These are phyloP conservation scores for Chrysolina haemoptera DNA, from an alignment of 2,888 invertebrate species.

Conservation along the genomic window DNA sequence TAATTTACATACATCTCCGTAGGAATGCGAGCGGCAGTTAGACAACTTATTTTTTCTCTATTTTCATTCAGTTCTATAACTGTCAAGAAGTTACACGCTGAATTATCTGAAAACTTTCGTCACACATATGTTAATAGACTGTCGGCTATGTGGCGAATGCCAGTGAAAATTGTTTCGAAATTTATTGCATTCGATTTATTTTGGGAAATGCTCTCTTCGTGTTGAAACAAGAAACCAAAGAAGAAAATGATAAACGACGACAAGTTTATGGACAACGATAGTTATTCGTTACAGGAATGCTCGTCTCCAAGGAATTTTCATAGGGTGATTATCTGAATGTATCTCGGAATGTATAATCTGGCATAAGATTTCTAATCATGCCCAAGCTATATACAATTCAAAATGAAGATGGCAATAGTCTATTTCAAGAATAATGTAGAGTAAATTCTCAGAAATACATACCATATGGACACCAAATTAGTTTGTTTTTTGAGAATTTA, in stretches of 20 bases:
- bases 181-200: constrained; percentile 19
- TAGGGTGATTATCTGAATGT: background rate
- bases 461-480: too few relatives aligned
- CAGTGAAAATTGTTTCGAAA: constrained; percentile 18
- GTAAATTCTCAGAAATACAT: too few relatives aligned
- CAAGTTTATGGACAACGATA: constrained; percentile 18
- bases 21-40: constrained; percentile 9
- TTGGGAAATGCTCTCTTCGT: constrained; percentile 1
- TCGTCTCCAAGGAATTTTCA: constrained; percentile 2
- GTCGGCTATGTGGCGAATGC: constrained; percentile 12
- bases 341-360: background rate
- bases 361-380: too few relatives aligned
- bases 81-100: background rate
- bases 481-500: too few relatives aligned
- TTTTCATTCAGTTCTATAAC: constrained; percentile 19
- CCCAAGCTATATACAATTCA: background rate
- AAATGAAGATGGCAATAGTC: too few relatives aligned
- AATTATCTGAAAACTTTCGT: constrained; percentile 18
- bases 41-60: constrained; percentile 10
- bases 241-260: constrained; percentile 12
- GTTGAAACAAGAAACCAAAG: constrained; percentile 10
- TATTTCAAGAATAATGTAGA: too few relatives aligned
- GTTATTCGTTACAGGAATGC: constrained; percentile 3
- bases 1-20: background rate
- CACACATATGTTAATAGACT: constrained; percentile 19